Conservation (phyloP, 2,113 vertebrate species). For the Saccopteryx bilineata region DNA sequence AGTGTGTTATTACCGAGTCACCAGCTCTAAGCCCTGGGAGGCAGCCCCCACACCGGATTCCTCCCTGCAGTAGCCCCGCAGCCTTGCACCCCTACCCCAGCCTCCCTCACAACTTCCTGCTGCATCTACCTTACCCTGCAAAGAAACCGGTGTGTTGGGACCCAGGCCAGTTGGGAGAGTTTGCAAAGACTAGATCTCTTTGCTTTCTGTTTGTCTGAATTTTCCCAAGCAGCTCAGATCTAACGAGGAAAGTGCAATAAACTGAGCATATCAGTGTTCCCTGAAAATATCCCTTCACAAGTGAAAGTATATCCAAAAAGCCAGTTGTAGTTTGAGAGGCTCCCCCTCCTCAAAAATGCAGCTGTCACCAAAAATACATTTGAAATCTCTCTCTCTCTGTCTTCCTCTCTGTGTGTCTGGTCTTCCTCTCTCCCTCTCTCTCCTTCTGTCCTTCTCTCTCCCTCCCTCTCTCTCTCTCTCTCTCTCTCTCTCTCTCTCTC, state of each 20-base stretch:
- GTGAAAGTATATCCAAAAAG: conserved; percentile 78
- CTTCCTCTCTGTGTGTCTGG: not conserved
- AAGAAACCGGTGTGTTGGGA: conserved; percentile 16
- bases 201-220: conserved; percentile 65
- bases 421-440: not conserved
- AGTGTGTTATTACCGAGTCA: not conserved
- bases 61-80: too few relatives aligned
- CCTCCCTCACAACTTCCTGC: not conserved
- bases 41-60: not conserved
- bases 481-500: not conserved
- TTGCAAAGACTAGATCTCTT: conserved; percentile 62
- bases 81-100: not conserved
- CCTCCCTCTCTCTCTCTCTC: not conserved
- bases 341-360: conserved; percentile 79
- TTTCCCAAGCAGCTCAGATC: conserved; percentile 65
- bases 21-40: not conserved
- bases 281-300: conserved; percentile 76
- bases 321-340: conserved; percentile 63
- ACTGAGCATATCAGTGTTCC: conserved; percentile 67
- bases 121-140: conserved; percentile 1
- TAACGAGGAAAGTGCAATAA: conserved; percentile 73
- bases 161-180: not conserved
- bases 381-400: conserved; percentile 26
- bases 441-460: too few relatives aligned
- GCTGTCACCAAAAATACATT: conserved; percentile 80